These are phyloP conservation scores for Lepidochrysops patricia DNA, from an alignment of 2,888 invertebrate genomes.

Conservation along the genomic window DNA sequence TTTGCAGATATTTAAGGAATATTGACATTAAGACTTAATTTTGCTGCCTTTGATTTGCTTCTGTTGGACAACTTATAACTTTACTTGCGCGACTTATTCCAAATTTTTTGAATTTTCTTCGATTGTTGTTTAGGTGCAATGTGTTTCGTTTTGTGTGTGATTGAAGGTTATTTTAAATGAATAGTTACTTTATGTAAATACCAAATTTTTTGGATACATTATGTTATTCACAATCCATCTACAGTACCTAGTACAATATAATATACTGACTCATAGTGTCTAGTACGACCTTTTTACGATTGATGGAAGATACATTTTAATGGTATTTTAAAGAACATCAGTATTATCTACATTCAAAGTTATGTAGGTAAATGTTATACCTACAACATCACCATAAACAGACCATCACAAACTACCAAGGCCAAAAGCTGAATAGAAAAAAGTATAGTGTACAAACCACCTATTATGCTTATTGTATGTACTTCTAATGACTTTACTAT, in stretches of 20 bases:
- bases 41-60: not conserved
- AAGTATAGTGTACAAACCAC: not conserved
- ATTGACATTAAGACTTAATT: not conserved
- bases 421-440: not conserved
- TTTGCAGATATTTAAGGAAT: not conserved
- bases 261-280: not conserved
- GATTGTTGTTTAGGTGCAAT: not conserved
- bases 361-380: not conserved
- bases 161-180: not conserved
- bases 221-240: no score
- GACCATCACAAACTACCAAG: not conserved
- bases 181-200: not conserved
- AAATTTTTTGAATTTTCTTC: not conserved
- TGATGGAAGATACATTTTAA: not conserved
- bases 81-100: not conserved
- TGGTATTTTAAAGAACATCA: not conserved
- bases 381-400: no score
- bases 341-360: not conserved
- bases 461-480: not conserved
- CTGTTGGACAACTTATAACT: no score
- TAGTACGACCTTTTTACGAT: not conserved
- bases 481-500: not conserved
- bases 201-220: no score
- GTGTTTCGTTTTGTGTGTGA: not conserved
- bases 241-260: no score